Evolutionary conservation across 2,797 vertebrate genomes (phyloP).

Genomic region (Rhodeus uyekii): DNA sequence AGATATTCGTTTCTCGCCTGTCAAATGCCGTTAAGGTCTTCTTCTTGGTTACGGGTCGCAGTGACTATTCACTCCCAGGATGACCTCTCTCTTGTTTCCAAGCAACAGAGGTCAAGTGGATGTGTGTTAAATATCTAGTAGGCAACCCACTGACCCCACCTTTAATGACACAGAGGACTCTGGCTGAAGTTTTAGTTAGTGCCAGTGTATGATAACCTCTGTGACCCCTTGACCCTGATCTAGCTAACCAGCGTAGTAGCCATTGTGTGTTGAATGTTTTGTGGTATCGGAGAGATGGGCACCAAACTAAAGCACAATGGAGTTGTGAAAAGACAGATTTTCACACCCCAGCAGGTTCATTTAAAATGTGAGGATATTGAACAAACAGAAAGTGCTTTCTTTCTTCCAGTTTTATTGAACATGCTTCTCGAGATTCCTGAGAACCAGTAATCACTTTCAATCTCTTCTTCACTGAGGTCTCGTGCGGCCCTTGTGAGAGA

Average conservation of each 20-base stretch:
- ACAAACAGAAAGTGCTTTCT: conserved; percentile 2
- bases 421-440: neutral
- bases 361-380: conserved; percentile 21
- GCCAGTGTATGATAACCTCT: conserved; percentile 53
- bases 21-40: conserved; percentile 69
- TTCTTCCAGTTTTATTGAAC: conserved; percentile 10
- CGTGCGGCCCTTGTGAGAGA: neutral
- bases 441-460: neutral
- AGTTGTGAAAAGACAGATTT: conserved; percentile 8
- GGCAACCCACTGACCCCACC: conserved; percentile 34
- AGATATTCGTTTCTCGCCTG: conserved; percentile 69
- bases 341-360: neutral
- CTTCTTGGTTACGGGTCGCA: conserved; percentile 56
- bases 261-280: conserved; percentile 27
- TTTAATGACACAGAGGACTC: conserved; percentile 1
- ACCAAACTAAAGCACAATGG: conserved; percentile 16
- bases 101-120: conserved; percentile 74
- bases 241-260: conserved; percentile 20
- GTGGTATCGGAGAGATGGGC: conserved; percentile 13
- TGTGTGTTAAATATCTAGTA: conserved; percentile 54
- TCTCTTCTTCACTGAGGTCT: neutral
- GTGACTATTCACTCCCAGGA: conserved; percentile 69
- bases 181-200: conserved; percentile 37
- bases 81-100: conserved; percentile 71
- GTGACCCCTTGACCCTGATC: conserved; percentile 36